Percentiles rank a stretch among this genome's conserved stretches.
phyloP scores from a whole-genome alignment of 1,140 invertebrate genomes.

The Zaprionus nigranus region DNA sequence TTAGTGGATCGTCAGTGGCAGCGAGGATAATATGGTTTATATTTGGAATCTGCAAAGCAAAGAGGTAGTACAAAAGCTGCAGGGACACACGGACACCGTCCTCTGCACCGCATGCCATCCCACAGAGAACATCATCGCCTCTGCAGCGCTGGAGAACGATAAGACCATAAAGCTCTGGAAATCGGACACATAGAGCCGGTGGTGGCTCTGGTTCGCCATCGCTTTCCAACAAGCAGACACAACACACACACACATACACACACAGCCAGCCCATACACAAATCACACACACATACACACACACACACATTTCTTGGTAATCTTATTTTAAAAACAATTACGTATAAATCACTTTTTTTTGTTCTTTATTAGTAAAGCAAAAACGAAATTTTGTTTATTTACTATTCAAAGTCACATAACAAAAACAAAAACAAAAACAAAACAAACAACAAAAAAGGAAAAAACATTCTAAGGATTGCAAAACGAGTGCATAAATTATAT shows the following conservation, averaged over 20 bases:
- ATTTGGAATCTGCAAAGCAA: constrained; percentile 99
- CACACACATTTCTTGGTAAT: constrained; percentile 45
- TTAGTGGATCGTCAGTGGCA: constrained; percentile 99
- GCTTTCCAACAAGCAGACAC: constrained; percentile 3
- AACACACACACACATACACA: constrained; percentile 11
- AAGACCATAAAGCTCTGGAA: constrained; percentile 99
- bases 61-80: constrained; percentile 99
- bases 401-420: constrained; percentile 8
- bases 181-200: constrained; percentile 94
- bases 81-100: constrained; percentile 98
- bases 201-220: neutral
- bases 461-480: constrained; percentile 40
- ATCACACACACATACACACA: neutral
- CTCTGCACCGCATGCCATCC: constrained; percentile 99
- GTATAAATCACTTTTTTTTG: constrained; percentile 24
- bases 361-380: constrained; percentile 19
- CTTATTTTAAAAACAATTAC: constrained; percentile 43
- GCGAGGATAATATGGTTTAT: constrained; percentile 99
- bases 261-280: constrained; percentile 22
- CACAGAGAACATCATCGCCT: constrained; percentile 99
- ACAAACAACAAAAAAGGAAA: constrained; percentile 14
- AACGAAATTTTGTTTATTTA: constrained; percentile 10
- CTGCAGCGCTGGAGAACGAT: constrained; percentile 98
- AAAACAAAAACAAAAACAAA: neutral
- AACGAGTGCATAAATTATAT: constrained; percentile 18